These are phyloP conservation scores for Tipula vernalis DNA, from an alignment of 2,888 invertebrate genomes.

Conservation along the genomic window DNA sequence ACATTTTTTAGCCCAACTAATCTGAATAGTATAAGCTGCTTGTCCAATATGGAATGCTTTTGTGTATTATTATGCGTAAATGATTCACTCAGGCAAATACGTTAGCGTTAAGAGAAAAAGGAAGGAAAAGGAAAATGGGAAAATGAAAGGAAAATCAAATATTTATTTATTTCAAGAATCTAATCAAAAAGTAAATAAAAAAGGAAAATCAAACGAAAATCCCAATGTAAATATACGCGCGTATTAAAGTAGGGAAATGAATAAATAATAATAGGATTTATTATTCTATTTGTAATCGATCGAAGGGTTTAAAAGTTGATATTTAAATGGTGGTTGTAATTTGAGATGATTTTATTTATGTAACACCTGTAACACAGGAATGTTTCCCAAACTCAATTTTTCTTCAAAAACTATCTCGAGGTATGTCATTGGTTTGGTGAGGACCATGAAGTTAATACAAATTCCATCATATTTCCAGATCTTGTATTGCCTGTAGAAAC, in stretches of 20 bases:
- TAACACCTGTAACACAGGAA: neutral
- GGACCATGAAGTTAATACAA: no score
- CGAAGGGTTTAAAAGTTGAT: neutral
- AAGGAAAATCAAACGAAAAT: neutral
- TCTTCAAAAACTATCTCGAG: no score
- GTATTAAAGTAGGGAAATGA: neutral
- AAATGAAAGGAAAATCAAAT: neutral
- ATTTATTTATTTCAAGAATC: neutral
- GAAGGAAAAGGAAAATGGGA: neutral
- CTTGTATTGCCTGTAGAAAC: no score
- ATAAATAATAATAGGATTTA: neutral
- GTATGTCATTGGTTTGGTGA: no score
- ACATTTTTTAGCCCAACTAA: no score
- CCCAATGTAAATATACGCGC: no score
- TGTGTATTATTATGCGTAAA: no score
- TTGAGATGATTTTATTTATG: neutral
- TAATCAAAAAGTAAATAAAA: neutral
- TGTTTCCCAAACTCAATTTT: no score
- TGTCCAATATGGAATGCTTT: no score
- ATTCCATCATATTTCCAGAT: no score
- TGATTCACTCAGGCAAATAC: no score
- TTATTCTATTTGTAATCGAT: neutral
- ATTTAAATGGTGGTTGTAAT: neutral
- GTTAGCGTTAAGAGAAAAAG: neutral
- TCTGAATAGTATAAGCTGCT: no score